Percentiles rank a stretch among this genome's conserved stretches.
Conservation (phyloP, 64 coral and sea anemone genomes). For the Porites australiensis region DNA sequence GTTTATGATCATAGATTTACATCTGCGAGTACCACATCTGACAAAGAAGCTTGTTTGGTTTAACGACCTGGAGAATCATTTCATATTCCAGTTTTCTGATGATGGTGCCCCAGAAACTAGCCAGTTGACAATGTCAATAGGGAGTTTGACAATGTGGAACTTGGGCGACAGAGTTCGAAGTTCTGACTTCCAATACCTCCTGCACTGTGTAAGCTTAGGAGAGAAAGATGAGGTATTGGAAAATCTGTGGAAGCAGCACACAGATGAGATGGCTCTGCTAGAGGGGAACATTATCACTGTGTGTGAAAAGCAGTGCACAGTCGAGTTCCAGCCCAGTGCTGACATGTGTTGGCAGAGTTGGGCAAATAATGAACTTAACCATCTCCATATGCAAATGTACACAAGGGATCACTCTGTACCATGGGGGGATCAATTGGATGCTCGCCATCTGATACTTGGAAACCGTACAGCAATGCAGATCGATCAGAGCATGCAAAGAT, state of each 20-base stretch:
- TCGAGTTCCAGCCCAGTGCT: not conserved
- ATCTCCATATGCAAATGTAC: constrained; percentile 56
- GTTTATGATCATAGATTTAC: constrained; percentile 60
- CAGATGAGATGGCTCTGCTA: too few relatives aligned
- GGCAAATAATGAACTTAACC: constrained; percentile 32
- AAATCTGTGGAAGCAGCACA: too few relatives aligned
- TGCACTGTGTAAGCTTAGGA: constrained; percentile 34
- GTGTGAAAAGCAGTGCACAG: not conserved
- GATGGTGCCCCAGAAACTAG: constrained; percentile 51
- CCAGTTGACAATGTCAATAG: constrained; percentile 30
- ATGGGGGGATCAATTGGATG: constrained; percentile 50
- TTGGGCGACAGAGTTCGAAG: constrained; percentile 25
- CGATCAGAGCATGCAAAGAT: constrained; percentile 2
- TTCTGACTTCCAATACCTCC: constrained; percentile 28
- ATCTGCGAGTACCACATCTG: constrained; percentile 27
- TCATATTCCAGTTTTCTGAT: constrained; percentile 56
- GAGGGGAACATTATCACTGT: too few relatives aligned
- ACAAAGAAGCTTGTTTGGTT: constrained; percentile 22
- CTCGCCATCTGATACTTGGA: constrained; percentile 29
- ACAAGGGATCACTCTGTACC: constrained; percentile 6
- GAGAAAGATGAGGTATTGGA: too few relatives aligned
- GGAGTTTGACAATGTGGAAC: constrained; percentile 38
- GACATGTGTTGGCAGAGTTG: constrained; percentile 63
- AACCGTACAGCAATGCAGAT: constrained; percentile 41
- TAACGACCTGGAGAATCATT: constrained; percentile 27